Conservation (phyloP, 2,113 vertebrate genomes). For the Perca schrenkii region DNA sequence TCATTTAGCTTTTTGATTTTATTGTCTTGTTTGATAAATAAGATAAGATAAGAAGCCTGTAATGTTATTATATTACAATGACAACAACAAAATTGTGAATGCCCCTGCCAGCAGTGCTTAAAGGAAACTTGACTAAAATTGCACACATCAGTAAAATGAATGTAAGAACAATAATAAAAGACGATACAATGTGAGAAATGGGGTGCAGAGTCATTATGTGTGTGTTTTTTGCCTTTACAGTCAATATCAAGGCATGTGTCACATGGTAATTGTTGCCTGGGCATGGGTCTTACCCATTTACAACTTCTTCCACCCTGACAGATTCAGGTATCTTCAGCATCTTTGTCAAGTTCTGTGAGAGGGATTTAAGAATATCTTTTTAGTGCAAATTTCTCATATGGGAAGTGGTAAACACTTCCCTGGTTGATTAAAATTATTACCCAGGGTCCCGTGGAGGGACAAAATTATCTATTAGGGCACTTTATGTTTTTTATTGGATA, state of each 20-base stretch:
- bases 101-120: too few species aligned
- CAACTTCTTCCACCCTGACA: neutral
- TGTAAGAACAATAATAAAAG: too few species aligned
- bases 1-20: neutral
- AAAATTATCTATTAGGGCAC: neutral
- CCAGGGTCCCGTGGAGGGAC: neutral
- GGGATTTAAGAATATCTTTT: neutral
- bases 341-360: neutral
- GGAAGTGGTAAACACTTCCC: neutral
- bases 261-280: neutral
- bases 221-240: neutral
- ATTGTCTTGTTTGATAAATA: too few species aligned
- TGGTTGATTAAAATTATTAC: neutral
- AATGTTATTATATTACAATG: too few species aligned
- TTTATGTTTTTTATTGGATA: neutral
- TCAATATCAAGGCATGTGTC: too few species aligned
- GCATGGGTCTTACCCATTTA: neutral
- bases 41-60: too few species aligned
- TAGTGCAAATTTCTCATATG: neutral
- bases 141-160: too few species aligned
- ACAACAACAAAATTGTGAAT: too few species aligned
- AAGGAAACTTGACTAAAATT: too few species aligned
- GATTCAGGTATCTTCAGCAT: neutral
- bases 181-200: too few species aligned
- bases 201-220: too few species aligned